Evolutionary conservation across 1,140 invertebrate genomes (phyloP), one percentile per base, ranked within the genome.

Genomic region (Lordiphosa clarofinis): DNA sequence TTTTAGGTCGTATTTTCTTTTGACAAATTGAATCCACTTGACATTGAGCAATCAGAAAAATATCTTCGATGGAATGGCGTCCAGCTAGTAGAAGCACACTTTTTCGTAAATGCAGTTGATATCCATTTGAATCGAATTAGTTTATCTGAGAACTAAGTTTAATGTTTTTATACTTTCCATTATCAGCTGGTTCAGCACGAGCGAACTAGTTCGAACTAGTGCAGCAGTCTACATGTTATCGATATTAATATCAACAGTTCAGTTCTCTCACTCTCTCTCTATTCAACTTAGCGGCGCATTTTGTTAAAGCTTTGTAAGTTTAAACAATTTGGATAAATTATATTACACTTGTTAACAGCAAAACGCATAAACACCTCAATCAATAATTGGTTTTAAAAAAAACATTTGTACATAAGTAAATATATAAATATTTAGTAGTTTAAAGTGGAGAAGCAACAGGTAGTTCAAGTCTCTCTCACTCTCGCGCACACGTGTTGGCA

Each of bases 361-460:
- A 31, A 31, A 8, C 7, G 6, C 28, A 2, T 8, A 8, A 8
- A 31, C 28, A 31, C 8, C 1, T 31, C 5, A 21, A 39, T 13
- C 7, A 13, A 9, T 2, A 3, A 6, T 2, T 19, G 11, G 4
- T 3, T 11, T n/a, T 4, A 7, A 15, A n/a, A 36, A 31, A 8
- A 8, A n/a, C 0, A 10, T n/a, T 19, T 9, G 15, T 7, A 21
- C 13, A 35, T 21, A 37, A 36, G 6, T 12, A 9, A 2, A 9
- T 0, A 19, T 13, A 36, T 31, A 31, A 8, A 3, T 3, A 9
- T 13, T 31, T 4, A 4, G 11, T 24, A 11, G 2, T 9, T 31
- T 21, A 48, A 40, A 10, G 4, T n/a, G 8, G 7, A 46, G 9
- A 28, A 38, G 38, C 72, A 81, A 81, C 76, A 81, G 63, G 76